Percentiles rank a stretch among this genome's conserved stretches.
Conservation (phyloP, 1,140 invertebrate species). For the Chironomus tepperi region DNA sequence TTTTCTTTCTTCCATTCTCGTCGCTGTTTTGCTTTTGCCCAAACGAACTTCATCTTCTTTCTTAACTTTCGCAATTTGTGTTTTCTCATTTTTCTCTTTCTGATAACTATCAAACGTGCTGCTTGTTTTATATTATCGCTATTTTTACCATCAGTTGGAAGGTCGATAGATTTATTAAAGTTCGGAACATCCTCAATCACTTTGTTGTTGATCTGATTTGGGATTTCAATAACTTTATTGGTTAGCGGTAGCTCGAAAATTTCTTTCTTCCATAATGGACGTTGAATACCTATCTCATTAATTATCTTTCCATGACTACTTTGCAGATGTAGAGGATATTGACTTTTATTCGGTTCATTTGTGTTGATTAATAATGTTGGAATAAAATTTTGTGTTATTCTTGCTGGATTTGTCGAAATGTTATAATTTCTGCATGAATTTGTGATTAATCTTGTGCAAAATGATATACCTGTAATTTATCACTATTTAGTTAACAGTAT, state of each 20-base stretch:
- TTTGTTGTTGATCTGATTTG: neutral
- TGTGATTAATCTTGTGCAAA: neutral
- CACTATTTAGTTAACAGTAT: neutral
- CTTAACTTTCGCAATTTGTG: slow-evolving; percentile 72
- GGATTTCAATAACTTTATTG: neutral
- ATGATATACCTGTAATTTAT: neutral
- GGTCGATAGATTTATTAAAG: neutral
- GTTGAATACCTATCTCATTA: neutral
- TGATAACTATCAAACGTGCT: slow-evolving; percentile 62
- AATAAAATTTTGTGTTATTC: neutral
- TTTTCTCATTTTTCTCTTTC: slow-evolving; percentile 75
- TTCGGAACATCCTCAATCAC: neutral
- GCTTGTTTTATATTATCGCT: slow-evolving; percentile 54
- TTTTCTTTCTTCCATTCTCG: slow-evolving; percentile 65
- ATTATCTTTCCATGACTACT: slow-evolving; percentile 27
- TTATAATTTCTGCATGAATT: neutral
- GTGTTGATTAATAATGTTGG: neutral
- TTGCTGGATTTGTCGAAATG: neutral
- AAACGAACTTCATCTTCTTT: slow-evolving; percentile 65
- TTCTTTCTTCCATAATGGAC: slow-evolving; percentile 1
- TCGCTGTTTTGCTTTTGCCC: slow-evolving; percentile 55
- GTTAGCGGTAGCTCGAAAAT: slow-evolving; percentile 10
- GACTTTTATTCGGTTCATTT: neutral
- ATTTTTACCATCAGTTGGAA: neutral
- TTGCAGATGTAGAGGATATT: neutral